Evolutionary conservation across 2,113 vertebrate species (phyloP), one percentile per base, ranked within the genome.

Genomic region (Corythoichthys intestinalis): DNA sequence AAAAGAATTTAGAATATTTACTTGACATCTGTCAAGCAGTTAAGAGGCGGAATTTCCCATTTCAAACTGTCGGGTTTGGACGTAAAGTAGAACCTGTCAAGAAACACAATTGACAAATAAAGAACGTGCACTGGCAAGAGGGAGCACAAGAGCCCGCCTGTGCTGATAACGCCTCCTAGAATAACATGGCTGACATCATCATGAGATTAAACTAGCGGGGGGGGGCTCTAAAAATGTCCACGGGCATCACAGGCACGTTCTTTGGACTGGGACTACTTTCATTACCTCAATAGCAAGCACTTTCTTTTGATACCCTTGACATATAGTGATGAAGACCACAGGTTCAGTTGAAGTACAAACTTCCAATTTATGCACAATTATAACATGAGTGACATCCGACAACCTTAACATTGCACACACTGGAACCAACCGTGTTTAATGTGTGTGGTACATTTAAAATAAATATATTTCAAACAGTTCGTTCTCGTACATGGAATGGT

Each of bases 401-500:
- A 81, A 56, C 57, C 56, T 78, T 69, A 52, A 73, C 50, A 6
- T 73, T 47, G 71, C 37, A 70, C 60, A 81, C 59, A 62, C 67
- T 62, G 41, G 78, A 52, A 66, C 70, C 35, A 52, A 66, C 70
- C 35, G 54, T 52, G 48, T 78, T 1, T 76, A 64, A 84, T 86
- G 80, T 86, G 41, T 38, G 76, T 79, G 78, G 61, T 76, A 73
- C 41, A 70, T 72, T 69, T 74, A 71, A n/a, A 87, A 87, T 88
- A 88, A 87, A 88, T 88, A 89, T 7, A 61, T 67, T 78, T 73
- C 75, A 85, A 69, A 76, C 69, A 57, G 66, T 76, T 71, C 57
- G 61, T 76, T 44, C 46, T 49, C 79, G 28, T 76, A 77, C 77
- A 72, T 69, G 88, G 89, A 90, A 90, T 90, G 87, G 62, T 59